Base-by-base conservation (phyloP, 2,888 invertebrate species). In the Lasiommata megera region DNA sequence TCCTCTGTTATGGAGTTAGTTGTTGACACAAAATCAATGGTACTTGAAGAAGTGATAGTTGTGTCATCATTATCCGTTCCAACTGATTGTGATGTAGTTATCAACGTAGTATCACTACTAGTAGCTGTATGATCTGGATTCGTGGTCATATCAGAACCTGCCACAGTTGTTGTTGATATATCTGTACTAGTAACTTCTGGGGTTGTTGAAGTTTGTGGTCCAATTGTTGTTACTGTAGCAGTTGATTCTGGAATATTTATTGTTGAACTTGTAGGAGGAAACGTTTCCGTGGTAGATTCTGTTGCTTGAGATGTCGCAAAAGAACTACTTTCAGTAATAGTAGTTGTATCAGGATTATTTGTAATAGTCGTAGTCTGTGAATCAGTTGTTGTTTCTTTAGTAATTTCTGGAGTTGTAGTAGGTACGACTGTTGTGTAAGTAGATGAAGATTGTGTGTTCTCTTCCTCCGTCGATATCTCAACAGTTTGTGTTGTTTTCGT, bases 391-490 rank as follows among this genome's bases (percentile, higher is more conserved):
- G n/a, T n/a, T n/a, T n/a, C n/a, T n/a, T n/a, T n/a, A n/a, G 9
- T 31, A 11, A 29, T 31, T 29, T 31, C 46, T 46, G 29, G 11
- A 48, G 12, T 51, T 5, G 3, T 3, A 37, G 52, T 47, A 9
- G 59, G 29, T 29, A 37, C 34, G 1, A 43, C 31, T 14, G 52
- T 56, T 28, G 31, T 17, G 11, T 16, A 52, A 7, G 54, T 23
- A 3, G 47, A 36, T 14, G 12, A 11, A 17, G 46, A 11, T 18
- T 37, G 11, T n/a, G 29, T 41, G 3, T 46, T 58, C 9, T 43
- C 43, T 8, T 59, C 28, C 16, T 51, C 56, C 8, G 56, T 56
- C 12, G 11, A 36, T 14, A 12, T n/a, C 2, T 38, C 28, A 37
- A n/a, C 37, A 12, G 38, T 14, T 29, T 37, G 50, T 31, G 40